Evolutionary conservation across 2,888 invertebrate genomes (phyloP).

Genomic region (Phrixothrix hirtus): DNA sequence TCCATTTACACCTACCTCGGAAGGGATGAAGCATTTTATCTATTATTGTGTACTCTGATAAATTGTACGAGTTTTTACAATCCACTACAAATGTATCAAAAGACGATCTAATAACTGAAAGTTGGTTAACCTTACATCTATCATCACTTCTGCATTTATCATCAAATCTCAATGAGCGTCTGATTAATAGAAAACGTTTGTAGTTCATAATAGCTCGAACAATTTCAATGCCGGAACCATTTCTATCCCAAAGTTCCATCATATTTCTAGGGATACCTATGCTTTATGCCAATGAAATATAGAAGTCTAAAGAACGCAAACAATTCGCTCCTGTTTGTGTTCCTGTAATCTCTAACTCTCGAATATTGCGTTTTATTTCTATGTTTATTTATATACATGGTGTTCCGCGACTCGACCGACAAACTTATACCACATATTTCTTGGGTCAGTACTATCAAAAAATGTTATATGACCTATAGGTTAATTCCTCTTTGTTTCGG

Average conservation of each 20-base stretch:
- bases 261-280: too few species aligned
- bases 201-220: too few species aligned
- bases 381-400: too few species aligned
- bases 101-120: not conserved
- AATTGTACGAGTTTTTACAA: not conserved
- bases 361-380: not conserved
- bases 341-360: not conserved
- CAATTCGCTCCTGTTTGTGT: not conserved
- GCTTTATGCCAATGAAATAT: too few species aligned
- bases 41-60: not conserved
- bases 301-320: not conserved
- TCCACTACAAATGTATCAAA: too few species aligned
- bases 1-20: too few species aligned
- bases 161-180: not conserved
- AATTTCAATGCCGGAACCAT: too few species aligned
- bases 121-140: not conserved
- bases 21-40: not conserved
- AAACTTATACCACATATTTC: too few species aligned
- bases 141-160: not conserved
- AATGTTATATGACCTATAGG: too few species aligned
- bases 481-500: too few species aligned
- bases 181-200: not conserved
- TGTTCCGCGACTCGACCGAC: too few species aligned
- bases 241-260: not conserved
- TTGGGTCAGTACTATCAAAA: too few species aligned